Conservation (phyloP, 2,888 invertebrate genomes). For the Nephrotoma appendiculata region DNA sequence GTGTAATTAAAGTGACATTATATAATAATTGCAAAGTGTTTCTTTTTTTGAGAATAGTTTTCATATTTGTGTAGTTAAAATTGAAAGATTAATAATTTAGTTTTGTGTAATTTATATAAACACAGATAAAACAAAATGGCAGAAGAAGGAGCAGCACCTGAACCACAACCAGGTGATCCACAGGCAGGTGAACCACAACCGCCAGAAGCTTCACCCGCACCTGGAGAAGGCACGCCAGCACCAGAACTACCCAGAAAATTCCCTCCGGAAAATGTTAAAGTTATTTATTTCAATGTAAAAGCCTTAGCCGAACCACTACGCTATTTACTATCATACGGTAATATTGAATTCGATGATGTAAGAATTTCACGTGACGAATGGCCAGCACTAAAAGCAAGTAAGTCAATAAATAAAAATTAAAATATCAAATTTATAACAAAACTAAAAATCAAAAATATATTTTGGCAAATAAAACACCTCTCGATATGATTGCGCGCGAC, state of each 20-base stretch:
- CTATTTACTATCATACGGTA: conserved; percentile 44
- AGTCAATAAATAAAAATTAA: conserved; percentile 17
- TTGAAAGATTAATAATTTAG: neutral
- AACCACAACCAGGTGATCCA: neutral
- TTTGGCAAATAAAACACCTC: neutral
- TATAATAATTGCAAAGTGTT: neutral
- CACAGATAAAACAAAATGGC: neutral
- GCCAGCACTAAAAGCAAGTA: conserved; percentile 41
- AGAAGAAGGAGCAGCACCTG: conserved; percentile 1
- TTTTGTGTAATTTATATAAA: neutral
- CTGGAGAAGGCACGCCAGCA: neutral
- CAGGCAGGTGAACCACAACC: neutral
- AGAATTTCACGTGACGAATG: conserved; percentile 40
- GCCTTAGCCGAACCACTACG: conserved; percentile 48
- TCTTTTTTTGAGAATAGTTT: neutral
- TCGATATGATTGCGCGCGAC: neutral
- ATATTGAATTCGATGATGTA: conserved; percentile 44
- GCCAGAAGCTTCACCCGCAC: neutral
- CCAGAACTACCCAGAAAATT: neutral
- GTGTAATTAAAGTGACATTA: neutral
- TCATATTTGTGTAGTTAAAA: neutral
- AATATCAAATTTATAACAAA: neutral
- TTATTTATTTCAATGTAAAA: conserved; percentile 46
- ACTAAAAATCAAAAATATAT: neutral
- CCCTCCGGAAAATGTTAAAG: conserved; percentile 10